Evolutionary conservation across 2,113 vertebrate species (phyloP), one percentile per base, ranked within the genome.

Genomic region (Ondatra zibethicus): DNA sequence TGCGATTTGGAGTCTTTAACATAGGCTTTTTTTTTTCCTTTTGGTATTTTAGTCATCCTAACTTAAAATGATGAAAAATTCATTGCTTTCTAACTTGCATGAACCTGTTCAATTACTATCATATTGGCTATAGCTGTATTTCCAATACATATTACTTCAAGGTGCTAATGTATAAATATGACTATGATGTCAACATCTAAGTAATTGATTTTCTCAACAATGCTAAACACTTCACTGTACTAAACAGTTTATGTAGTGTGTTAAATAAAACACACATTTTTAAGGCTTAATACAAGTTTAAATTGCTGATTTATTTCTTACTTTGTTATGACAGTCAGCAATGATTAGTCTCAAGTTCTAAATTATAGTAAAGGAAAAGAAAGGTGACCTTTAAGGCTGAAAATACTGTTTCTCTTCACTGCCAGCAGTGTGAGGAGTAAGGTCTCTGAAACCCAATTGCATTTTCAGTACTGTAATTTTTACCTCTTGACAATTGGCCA

Each of bases 381-480:
- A 91, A 92, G 95, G 78, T 90, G 95, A 96, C 39, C 91, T 97
- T 96, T 93, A 95, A 96, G 85, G 63, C 88, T 97, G 82, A 96
- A 97, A 96, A 90, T 94, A 96, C 82, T 93, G 84, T 96, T 95
- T 97, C 89, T 72, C 63, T 92, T 97, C 88, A 89, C 55, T 96
- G 61, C 86, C 65, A 86, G 93, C 47, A 47, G 52, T 88, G 29
- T 85, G 96, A 92, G 50, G 63, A 94, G 82, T 95, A 97, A 95
- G 89, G 77, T 96, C 90, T 95, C 95, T 92, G 97, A 97, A 97
- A 98, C 95, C 81, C 89, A 39, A 2, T 78, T 98, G 95, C 92
- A 81, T 36, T 97, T 98, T 98, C 89, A 94, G 29, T 27, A n/a
- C 77, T 94, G 95, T 98, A 96, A 98, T 98, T 98, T 98, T 97